Conservation (phyloP, 2,113 vertebrate genomes). For the Microcebus ravelobensis region DNA sequence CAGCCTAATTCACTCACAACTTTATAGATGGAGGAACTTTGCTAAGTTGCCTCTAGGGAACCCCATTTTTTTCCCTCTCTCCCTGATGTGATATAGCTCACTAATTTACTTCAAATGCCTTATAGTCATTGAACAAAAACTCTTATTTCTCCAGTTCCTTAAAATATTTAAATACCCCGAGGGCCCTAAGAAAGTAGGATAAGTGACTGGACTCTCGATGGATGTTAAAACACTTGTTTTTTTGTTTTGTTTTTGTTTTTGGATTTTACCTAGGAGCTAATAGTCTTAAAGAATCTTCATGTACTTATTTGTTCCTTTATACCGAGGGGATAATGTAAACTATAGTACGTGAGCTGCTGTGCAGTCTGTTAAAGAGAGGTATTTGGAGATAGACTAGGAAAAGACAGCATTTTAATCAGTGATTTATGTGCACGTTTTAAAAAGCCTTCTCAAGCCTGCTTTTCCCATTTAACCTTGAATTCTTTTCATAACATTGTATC, state of each 20-base stretch:
- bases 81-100: constrained; percentile 1
- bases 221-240: not conserved
- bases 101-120: constrained; percentile 42
- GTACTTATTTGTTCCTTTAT: not conserved
- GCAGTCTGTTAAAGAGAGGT: constrained; percentile 43
- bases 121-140: constrained; percentile 17
- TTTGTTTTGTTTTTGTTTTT: not conserved
- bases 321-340: not conserved
- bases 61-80: not conserved
- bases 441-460: constrained; percentile 76
- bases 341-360: not conserved
- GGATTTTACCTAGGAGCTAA: not conserved
- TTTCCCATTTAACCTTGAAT: constrained; percentile 85
- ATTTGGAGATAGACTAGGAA: constrained; percentile 33
- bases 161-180: constrained; percentile 37
- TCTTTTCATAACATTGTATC: constrained; percentile 84
- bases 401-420: constrained; percentile 68
- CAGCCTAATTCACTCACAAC: not conserved
- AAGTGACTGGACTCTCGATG: not conserved
- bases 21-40: constrained; percentile 13
- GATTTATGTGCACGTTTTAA: constrained; percentile 70
- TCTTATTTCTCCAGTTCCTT: constrained; percentile 7
- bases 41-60: constrained; percentile 31
- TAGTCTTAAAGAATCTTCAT: not conserved
- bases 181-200: not conserved